A percentile compares a stretch with the other conserved stretches of the same genome.
Evolutionary conservation across 2,888 invertebrate species (phyloP).

Genomic region (Sacculina carcini): DNA sequence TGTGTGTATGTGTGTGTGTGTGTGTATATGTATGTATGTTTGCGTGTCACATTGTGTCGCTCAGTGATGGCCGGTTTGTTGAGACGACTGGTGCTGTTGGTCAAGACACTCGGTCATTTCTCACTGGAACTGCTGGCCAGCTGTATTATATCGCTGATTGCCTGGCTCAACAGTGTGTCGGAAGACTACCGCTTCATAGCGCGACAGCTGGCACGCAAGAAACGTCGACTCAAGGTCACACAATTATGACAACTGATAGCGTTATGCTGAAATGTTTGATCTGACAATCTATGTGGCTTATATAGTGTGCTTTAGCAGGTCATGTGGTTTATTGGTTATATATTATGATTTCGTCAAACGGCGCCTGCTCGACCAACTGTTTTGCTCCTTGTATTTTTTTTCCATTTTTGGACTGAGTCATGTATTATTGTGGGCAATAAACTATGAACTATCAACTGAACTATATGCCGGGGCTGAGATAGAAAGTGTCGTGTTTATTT

Average conservation of each 20-base stretch:
- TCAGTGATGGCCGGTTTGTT: conserved; percentile 13
- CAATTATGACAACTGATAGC: background rate
- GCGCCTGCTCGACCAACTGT: too few species aligned
- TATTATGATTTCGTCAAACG: too few species aligned
- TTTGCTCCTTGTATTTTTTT: too few species aligned
- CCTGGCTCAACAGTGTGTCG: conserved; percentile 58
- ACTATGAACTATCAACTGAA: too few species aligned
- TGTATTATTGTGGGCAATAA: too few species aligned
- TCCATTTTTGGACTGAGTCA: too few species aligned
- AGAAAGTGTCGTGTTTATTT: too few species aligned
- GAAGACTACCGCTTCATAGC: conserved; percentile 85
- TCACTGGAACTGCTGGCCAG: conserved; percentile 45
- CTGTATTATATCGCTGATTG: conserved; percentile 50
- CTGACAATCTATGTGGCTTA: too few species aligned
- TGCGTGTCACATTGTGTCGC: background rate
- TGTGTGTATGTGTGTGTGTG: background rate
- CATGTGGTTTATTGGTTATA: too few species aligned
- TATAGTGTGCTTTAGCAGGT: too few species aligned
- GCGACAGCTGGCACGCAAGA: conserved; percentile 60
- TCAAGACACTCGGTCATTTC: conserved; percentile 23
- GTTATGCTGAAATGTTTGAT: too few species aligned
- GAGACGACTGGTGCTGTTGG: conserved; percentile 24
- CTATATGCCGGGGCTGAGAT: too few species aligned
- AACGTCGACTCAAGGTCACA: conserved; percentile 53
- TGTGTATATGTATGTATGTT: background rate